Base-by-base conservation (phyloP, 2,888 invertebrate species). In the Sturmia bella region DNA sequence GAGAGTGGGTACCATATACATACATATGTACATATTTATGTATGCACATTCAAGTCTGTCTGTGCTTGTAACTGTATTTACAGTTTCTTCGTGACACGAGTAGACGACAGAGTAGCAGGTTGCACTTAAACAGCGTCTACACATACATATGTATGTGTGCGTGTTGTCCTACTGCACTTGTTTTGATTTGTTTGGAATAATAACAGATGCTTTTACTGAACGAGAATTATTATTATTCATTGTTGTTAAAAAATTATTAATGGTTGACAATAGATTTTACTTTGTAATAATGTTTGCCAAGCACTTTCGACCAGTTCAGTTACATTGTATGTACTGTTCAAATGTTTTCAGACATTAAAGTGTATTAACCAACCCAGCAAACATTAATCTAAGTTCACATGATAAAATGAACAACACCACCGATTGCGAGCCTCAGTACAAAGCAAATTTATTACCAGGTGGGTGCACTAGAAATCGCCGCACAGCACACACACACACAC, bases 141-240 rank as follows among this genome's bases (percentile, higher is more conserved):
- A 57, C 27, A 52, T n/a, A 39, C 37, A 32, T 1, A 24, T 27
- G 11, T 9, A 84, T 27, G 15, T 85, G 59, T 59, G 52, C 45
- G 9, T n/a, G 80, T 80, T 84, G 85, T 79, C 85, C 85, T 85
- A 85, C 80, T 88, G 86, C 89, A 89, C 89, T 89, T 89, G 89
- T 89, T 89, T 89, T 89, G 89, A 89, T 89, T 89, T 89, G 89
- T 89, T 89, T 89, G 89, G 88, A 89, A 89, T 89, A 89, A 88
- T 88, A 89, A 88, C 89, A 89, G 89, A 89, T 89, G 89, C 89
- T 89, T 64, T 66, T 88, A 86, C 87, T 86, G 86, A 86, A 86
- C 70, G 52, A 52, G 52, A 54, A 66, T 52, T 37, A 66, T 66
- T 80, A 70, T 89, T 88, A 88, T 88, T 88, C 88, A 88, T 89